These are phyloP conservation scores for Antechinus flavipes DNA, from an alignment of 2,113 vertebrate genomes.

Conservation along the genomic window DNA sequence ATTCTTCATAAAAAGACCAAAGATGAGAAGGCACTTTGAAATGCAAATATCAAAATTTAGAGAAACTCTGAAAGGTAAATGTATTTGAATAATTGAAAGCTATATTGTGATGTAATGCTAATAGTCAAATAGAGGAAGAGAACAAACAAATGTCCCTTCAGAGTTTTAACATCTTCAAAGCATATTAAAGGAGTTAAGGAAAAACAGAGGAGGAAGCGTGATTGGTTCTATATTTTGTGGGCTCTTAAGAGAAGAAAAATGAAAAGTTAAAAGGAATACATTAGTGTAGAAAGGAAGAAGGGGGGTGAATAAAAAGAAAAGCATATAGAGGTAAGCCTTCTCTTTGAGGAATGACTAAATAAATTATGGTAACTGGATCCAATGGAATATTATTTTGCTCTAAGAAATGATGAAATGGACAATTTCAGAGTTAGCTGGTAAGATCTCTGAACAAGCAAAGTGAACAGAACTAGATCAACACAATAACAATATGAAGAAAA, in stretches of 20 bases:
- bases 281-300: not conserved
- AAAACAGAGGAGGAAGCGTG: not conserved
- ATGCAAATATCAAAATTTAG: not conserved
- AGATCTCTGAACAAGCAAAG: not conserved
- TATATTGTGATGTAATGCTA: not conserved
- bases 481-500: not conserved
- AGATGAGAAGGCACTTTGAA: not conserved
- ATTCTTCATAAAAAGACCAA: not conserved
- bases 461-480: not conserved
- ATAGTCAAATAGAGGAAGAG: not conserved
- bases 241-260: not conserved
- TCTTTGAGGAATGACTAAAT: not conserved
- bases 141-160: not conserved
- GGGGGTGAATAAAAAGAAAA: not conserved
- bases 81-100: not conserved
- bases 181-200: not conserved
- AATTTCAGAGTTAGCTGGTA: not conserved
- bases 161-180: not conserved
- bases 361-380: not conserved
- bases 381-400: not conserved
- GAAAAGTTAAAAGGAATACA: not conserved
- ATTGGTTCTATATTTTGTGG: not conserved
- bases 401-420: not conserved
- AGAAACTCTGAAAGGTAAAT: not conserved
- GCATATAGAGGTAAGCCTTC: not conserved